Conservation (phyloP, 2,113 vertebrate genomes). For the Neogale vison region DNA sequence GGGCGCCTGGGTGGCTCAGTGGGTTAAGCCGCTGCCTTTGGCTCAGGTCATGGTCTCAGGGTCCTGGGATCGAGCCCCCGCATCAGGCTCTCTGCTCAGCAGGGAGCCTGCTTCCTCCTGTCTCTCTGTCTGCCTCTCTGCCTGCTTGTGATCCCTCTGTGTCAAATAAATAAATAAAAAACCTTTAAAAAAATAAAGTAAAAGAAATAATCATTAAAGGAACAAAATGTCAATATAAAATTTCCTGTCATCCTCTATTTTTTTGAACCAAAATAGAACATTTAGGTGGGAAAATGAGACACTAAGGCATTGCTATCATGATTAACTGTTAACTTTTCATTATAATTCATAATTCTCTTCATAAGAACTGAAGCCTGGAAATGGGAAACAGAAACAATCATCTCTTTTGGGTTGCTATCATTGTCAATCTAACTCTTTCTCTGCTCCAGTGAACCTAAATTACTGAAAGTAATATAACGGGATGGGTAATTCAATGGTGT, state of each 20-base stretch:
- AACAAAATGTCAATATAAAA: neutral
- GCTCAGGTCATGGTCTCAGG: no score
- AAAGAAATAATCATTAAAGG: neutral
- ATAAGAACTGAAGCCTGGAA: neutral
- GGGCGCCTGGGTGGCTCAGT: no score
- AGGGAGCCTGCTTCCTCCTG: no score
- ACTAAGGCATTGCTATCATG: neutral
- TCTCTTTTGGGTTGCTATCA: neutral
- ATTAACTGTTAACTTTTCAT: neutral
- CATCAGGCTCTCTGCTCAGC: no score
- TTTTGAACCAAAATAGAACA: neutral
- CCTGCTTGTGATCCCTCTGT: no score
- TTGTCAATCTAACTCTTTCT: slow-evolving; percentile 56
- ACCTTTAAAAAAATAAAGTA: neutral
- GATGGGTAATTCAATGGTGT: neutral
- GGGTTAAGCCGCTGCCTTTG: no score
- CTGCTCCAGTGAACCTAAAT: slow-evolving; percentile 56
- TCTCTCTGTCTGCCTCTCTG: no score
- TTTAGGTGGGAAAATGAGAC: neutral
- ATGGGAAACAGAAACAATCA: neutral
- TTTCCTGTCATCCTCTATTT: neutral
- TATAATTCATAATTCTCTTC: neutral
- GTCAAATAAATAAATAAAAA: no score
- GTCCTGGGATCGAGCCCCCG: no score
- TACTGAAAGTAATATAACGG: slow-evolving; percentile 56